phyloP scores from a whole-genome alignment of 1,140 invertebrate species.

The Streblospio benedicti region DNA sequence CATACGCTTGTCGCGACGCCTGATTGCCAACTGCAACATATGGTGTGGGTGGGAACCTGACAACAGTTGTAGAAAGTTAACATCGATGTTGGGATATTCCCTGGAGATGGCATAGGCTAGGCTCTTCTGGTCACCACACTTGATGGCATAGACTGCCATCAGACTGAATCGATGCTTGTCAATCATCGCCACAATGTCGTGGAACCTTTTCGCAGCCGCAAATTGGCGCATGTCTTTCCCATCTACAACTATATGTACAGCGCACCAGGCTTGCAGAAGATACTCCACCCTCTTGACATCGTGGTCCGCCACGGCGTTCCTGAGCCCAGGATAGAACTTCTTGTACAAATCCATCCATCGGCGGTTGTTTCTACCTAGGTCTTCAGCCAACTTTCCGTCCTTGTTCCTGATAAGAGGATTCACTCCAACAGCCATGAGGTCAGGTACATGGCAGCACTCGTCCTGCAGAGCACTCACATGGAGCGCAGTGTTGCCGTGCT shows the following conservation, averaged over 20 bases:
- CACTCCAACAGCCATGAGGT: conserved; percentile 33
- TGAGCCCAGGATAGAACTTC: conserved; percentile 33
- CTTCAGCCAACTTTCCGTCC: not conserved
- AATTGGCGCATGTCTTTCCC: conserved; percentile 32
- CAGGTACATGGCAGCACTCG: conserved; percentile 33
- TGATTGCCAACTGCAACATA: conserved; percentile 35
- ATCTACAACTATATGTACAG: conserved; percentile 27
- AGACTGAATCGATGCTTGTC: conserved; percentile 31
- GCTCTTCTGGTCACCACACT: not conserved
- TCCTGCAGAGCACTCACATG: conserved; percentile 36
- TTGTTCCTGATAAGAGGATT: conserved; percentile 31
- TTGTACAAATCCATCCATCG: not conserved
- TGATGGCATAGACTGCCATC: conserved; percentile 5
- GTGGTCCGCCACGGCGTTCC: conserved; percentile 28
- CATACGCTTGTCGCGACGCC: conserved; percentile 23
- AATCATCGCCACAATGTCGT: conserved; percentile 35
- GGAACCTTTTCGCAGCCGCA: conserved; percentile 30
- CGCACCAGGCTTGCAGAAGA: conserved; percentile 31
- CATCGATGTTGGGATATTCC: not conserved
- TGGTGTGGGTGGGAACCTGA: conserved; percentile 17
- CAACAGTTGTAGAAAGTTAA: conserved; percentile 3
- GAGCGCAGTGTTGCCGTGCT: conserved; percentile 38
- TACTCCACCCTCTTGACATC: conserved; percentile 31
- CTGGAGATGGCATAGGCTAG: conserved; percentile 4
- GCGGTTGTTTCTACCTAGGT: not conserved